A percentile compares a stretch with the other conserved stretches of the same genome.
These are phyloP conservation scores for Calliopsis andreniformis DNA, from an alignment of 1,140 invertebrate genomes.

Conservation along the genomic window DNA sequence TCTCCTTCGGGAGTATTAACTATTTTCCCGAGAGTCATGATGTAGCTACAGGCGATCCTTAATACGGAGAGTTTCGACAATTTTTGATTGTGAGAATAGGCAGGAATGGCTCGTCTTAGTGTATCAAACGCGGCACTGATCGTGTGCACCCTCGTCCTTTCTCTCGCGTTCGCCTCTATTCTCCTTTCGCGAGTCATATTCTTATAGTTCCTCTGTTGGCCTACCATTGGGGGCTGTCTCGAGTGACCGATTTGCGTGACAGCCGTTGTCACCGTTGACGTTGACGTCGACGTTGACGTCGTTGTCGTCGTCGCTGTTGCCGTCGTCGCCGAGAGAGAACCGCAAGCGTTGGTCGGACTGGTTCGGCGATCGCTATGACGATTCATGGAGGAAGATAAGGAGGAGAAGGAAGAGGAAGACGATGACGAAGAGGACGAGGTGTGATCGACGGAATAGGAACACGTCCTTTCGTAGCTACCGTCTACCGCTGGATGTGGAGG, in stretches of 20 bases:
- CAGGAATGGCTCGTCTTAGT: slow-evolving; percentile 90
- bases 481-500: slow-evolving; percentile 82
- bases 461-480: slow-evolving; percentile 66
- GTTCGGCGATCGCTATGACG: slow-evolving; percentile 30
- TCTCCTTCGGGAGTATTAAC: slow-evolving; percentile 73
- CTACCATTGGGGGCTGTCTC: slow-evolving; percentile 56
- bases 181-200: slow-evolving; percentile 96
- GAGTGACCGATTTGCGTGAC: slow-evolving; percentile 38
- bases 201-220: slow-evolving; percentile 93
- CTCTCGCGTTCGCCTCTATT: slow-evolving; percentile 96
- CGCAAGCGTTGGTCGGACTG: background rate
- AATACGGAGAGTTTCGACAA: slow-evolving; percentile 95
- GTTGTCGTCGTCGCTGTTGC: slow-evolving; percentile 40
- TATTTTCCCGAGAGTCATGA: slow-evolving; percentile 87
- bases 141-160: slow-evolving; percentile 95
- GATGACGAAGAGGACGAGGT: slow-evolving; percentile 61
- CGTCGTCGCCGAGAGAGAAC: background rate
- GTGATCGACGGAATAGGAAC: slow-evolving; percentile 35
- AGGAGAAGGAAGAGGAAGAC: slow-evolving; percentile 44
- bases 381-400: slow-evolving; percentile 7
- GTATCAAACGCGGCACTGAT: slow-evolving; percentile 97
- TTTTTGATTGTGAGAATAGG: slow-evolving; percentile 96
- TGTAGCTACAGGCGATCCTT: slow-evolving; percentile 94
- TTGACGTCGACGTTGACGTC: slow-evolving; percentile 59
- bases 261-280: background rate